Evolutionary conservation across 2,113 vertebrate genomes (phyloP), one percentile per base, ranked within the genome.

Genomic region (Nothobranchius kuhntae): DNA sequence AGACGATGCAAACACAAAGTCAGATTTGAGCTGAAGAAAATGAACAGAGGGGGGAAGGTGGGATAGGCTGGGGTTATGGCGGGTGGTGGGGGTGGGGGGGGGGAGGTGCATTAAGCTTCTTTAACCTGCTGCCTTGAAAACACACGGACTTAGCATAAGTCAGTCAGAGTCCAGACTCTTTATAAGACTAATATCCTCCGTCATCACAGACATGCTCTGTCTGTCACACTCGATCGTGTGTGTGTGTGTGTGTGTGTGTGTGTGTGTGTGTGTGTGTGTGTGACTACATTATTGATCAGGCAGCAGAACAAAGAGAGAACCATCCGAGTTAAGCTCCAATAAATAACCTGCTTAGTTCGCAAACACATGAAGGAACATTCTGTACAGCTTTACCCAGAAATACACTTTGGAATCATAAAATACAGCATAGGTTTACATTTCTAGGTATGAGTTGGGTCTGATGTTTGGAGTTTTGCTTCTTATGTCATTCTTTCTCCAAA

Each of bases 151-250:
- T 57, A 55, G 66, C 50, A 64, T 76, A 78, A 85, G 77, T 86
- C 85, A 84, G 55, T 66, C 15, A 1, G 51, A 78, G 59, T 47
- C 69, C 84, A 85, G 78, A 77, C 68, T 84, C 77, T 61, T 78
- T 79, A 79, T 89, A 85, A 84, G 84, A 75, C 86, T 90, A 83
- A 91, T 88, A 90, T 87, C 86, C 65, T 85, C 75, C 55, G 68
- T 62, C 26, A 38, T 74, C 78, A 83, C 78, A 83, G 74, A 83
- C 73, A 61, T 67, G 21, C 77, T 72, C 54, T 61, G 53, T 75
- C 76, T 84, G 77, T 61, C 64, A 71, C 59, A 61, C 64, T 44
- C 4, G 21, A 12, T 58, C 47, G 1, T 68, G 38, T 5, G 17
- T 75, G 10, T 59, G 70, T 61, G 53, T 7, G 40, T 69, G n/a